These are phyloP conservation scores for Calameuta pallipes DNA, from an alignment of 2,888 invertebrate genomes.

Conservation along the genomic window DNA sequence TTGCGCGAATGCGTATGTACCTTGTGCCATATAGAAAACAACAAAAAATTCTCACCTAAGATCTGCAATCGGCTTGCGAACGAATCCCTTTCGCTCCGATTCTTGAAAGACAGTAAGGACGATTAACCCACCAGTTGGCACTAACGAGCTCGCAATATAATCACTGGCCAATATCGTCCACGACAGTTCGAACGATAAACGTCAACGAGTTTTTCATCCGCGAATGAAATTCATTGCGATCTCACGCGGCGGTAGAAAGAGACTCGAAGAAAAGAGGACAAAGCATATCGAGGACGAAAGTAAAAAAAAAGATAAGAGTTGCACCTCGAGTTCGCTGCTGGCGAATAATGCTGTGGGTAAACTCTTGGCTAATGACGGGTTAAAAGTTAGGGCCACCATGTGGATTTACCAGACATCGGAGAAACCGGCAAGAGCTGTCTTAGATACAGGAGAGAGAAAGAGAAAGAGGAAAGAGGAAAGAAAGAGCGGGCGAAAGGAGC, in stretches of 20 bases:
- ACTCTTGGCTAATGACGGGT: neutral
- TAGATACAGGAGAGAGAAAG: constrained; percentile 32
- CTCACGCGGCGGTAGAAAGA: neutral
- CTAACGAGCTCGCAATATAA: neutral
- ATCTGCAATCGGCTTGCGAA: no score
- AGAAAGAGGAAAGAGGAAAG: constrained; percentile 32
- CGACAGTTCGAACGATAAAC: neutral
- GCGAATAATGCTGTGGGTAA: neutral
- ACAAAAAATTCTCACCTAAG: neutral
- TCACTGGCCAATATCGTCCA: neutral
- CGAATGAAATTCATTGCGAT: neutral
- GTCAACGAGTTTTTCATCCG: neutral
- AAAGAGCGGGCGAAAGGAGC: constrained; percentile 20
- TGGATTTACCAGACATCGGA: constrained; percentile 18
- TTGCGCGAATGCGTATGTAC: neutral
- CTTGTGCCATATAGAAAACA: neutral
- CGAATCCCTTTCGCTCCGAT: no score
- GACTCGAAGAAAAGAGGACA: no score
- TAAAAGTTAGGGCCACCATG: constrained; percentile 39
- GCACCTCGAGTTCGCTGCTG: neutral
- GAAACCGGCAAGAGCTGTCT: constrained; percentile 37
- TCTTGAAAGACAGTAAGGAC: neutral
- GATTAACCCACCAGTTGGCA: neutral
- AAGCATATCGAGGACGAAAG: no score
- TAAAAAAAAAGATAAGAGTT: neutral